These are phyloP conservation scores for Bacillus rossius DNA, from an alignment of 1,140 invertebrate species.

Conservation along the genomic window DNA sequence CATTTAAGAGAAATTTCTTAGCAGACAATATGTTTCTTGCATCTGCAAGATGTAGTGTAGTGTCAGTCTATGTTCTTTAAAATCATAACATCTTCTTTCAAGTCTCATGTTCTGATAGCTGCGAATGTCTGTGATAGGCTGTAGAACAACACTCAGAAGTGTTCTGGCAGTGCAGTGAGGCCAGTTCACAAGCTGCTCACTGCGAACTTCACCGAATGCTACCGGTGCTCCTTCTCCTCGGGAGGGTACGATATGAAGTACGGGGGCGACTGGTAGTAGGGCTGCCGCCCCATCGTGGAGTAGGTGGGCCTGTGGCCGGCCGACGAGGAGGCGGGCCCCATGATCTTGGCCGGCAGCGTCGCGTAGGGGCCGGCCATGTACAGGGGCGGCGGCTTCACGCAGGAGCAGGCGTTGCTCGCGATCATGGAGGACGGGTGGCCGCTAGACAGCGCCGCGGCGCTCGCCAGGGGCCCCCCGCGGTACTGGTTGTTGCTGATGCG, in stretches of 20 bases:
- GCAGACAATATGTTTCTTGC: too few species aligned
- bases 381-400: constrained; percentile 32
- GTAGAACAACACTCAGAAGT: too few species aligned
- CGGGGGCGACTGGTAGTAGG: constrained; percentile 8
- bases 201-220: constrained; percentile 1
- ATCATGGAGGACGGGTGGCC: constrained; percentile 7
- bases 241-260: constrained; percentile 11
- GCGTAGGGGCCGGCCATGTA: constrained; percentile 9
- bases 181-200: background rate
- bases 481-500: constrained; percentile 61
- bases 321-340: background rate
- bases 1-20: too few species aligned
- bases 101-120: too few species aligned
- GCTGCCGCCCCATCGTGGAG: constrained; percentile 10
- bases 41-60: too few species aligned
- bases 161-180: too few species aligned
- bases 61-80: too few species aligned
- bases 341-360: constrained; percentile 5
- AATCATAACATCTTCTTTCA: too few species aligned
- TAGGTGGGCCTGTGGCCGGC: background rate
- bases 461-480: constrained; percentile 55
- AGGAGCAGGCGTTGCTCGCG: constrained; percentile 38
- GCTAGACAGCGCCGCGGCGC: constrained; percentile 42
- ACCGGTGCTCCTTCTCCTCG: constrained; percentile 14
- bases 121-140: too few species aligned